Conservation (phyloP, 2,797 vertebrate genomes). For the Mycteria americana region DNA sequence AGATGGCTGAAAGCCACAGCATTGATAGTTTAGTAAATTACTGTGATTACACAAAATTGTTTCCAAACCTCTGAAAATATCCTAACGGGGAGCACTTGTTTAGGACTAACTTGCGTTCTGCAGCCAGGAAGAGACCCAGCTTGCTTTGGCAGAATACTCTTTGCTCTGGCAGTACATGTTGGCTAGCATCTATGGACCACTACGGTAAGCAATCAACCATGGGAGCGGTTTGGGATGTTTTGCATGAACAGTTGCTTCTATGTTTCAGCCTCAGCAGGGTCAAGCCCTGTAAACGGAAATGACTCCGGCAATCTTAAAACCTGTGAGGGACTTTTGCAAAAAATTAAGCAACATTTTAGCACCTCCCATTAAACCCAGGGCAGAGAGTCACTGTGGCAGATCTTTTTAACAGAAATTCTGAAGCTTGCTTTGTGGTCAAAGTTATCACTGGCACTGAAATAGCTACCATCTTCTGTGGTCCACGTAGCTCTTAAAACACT, state of each 20-base stretch:
- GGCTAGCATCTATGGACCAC: background rate
- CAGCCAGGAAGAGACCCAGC: background rate
- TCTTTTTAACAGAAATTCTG: background rate
- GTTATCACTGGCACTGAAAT: background rate
- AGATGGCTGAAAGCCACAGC: background rate
- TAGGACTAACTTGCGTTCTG: background rate
- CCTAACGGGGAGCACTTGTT: background rate
- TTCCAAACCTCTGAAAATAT: background rate
- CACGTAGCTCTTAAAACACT: background rate
- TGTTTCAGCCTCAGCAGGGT: background rate
- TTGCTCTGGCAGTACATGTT: background rate
- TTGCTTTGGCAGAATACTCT: background rate
- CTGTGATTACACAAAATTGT: background rate
- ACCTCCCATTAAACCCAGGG: background rate
- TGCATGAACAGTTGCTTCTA: background rate
- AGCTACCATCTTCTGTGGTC: background rate
- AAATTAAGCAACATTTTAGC: background rate
- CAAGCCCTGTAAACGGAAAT: background rate
- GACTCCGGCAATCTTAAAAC: background rate
- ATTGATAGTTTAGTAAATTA: background rate
- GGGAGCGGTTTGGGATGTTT: background rate
- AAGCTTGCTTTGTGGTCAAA: background rate
- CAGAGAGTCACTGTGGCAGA: background rate
- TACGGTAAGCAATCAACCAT: fast-evolving
- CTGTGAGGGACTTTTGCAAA: fast-evolving